phyloP scores from a whole-genome alignment of 2,113 vertebrate genomes.

The Dryoscopus gambensis region DNA sequence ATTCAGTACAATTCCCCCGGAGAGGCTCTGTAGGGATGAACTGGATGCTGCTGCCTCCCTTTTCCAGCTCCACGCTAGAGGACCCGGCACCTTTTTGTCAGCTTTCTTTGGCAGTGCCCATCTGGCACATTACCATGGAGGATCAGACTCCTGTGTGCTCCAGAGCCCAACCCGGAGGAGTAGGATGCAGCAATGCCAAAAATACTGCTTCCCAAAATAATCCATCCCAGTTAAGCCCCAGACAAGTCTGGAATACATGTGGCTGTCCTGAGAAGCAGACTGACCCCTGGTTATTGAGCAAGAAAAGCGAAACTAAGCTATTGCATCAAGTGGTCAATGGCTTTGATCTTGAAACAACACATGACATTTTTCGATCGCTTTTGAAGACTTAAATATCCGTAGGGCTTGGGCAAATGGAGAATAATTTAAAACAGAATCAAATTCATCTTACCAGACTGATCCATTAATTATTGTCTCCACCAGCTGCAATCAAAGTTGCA shows the following conservation, averaged over 20 bases:
- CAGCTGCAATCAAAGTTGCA: not conserved
- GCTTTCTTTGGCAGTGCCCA: not conserved
- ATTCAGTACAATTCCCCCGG: not conserved
- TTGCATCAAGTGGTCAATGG: not conserved
- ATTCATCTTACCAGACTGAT: not conserved
- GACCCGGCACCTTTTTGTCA: not conserved
- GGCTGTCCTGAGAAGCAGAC: not conserved
- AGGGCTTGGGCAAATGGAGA: not conserved
- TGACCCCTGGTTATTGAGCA: not conserved
- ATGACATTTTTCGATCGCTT: not conserved
- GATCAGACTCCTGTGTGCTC: not conserved
- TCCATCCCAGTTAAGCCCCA: not conserved
- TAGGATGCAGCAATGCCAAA: not conserved
- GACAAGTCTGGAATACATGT: not conserved
- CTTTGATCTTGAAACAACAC: not conserved
- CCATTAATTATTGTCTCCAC: not conserved
- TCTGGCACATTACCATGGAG: not conserved
- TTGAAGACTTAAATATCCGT: not conserved
- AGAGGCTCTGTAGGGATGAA: not conserved
- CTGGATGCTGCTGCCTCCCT: not conserved
- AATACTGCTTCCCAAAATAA: constrained; percentile 43
- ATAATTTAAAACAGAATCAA: not conserved
- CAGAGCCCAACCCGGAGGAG: not conserved
- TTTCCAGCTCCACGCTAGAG: not conserved
- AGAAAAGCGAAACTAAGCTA: not conserved